phyloP scores from a whole-genome alignment of 2,797 vertebrate genomes.

The Uromys caudimaculatus region DNA sequence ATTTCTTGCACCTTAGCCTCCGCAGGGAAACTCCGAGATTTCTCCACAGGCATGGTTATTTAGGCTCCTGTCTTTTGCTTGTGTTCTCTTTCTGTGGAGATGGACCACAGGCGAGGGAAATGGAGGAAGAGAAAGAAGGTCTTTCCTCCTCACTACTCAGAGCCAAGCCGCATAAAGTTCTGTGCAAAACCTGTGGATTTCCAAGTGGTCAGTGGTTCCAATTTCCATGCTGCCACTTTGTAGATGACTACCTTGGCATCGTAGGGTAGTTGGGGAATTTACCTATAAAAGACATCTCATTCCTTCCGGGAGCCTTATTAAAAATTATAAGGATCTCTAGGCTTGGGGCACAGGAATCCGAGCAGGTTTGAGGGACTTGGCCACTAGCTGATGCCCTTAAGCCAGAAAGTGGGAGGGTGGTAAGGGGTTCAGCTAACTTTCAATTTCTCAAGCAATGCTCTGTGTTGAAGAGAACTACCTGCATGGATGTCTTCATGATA shows the following conservation, averaged over 20 bases:
- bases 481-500: not conserved
- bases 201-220: not conserved
- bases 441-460: not conserved
- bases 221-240: not conserved
- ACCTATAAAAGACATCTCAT: not conserved
- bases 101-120: not conserved
- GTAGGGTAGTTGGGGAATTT: not conserved
- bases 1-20: not conserved
- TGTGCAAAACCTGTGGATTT: conserved; percentile 2
- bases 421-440: not conserved
- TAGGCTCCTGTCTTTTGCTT: not conserved
- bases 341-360: not conserved
- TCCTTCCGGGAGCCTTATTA: not conserved
- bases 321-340: not conserved
- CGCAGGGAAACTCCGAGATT: not conserved
- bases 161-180: not conserved
- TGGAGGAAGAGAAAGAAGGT: not conserved
- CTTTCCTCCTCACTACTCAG: not conserved
- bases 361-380: not conserved
- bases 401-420: not conserved
- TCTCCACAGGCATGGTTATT: not conserved
- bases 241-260: not conserved
- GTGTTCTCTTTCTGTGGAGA: conserved; percentile 12
- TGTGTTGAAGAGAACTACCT: conserved; percentile 31
- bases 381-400: not conserved